Evolutionary conservation across 2,797 vertebrate species (phyloP), one percentile per base, ranked within the genome.

Genomic region (Galagoides demidoff): DNA sequence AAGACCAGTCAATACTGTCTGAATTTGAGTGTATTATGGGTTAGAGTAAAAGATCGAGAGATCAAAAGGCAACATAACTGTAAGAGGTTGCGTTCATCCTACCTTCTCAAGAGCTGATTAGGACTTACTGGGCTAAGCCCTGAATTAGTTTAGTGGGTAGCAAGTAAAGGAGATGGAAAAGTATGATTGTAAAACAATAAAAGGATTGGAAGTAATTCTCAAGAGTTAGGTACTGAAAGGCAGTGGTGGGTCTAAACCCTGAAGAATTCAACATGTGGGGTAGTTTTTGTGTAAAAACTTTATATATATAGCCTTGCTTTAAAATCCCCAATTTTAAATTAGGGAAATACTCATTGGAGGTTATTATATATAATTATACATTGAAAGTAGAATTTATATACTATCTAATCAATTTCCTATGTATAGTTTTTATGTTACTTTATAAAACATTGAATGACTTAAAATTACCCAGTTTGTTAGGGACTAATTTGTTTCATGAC

Each of bases 401-500:
- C 43, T 89, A 92, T 10, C 52, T 70, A 86, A 45, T 78, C 90
- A 84, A 88, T 92, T 90, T 49, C 37, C 45, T 89, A 29, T 70
- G 3, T 85, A 23, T 95, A 71, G 55, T 84, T 85, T 92, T 74
- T 89, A 55, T 37, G 25, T 85, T 4, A 73, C n/a, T 93, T 70
- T 49, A 64, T 61, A 76, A 81, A 79, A 90, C 88, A 90, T 49
- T 86, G 39, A 83, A 6, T 84, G 93, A 55, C 27, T 85, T 25
- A 92, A 92, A 92, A 85, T 92, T 93, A 87, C 52, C 49, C 57
- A 52, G 7, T 92, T 95, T 94, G n/a, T 94, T 86, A 92, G 34
- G 91, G 81, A 61, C 49, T 89, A 37, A 78, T 70, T 92, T 94
- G 43, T 90, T 95, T 94, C 64, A 77, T 92, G 59, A 74, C 68